Evolutionary conservation across 2,888 invertebrate species (phyloP), one percentile per base, ranked within the genome.

Genomic region (Acleris emargana): DNA sequence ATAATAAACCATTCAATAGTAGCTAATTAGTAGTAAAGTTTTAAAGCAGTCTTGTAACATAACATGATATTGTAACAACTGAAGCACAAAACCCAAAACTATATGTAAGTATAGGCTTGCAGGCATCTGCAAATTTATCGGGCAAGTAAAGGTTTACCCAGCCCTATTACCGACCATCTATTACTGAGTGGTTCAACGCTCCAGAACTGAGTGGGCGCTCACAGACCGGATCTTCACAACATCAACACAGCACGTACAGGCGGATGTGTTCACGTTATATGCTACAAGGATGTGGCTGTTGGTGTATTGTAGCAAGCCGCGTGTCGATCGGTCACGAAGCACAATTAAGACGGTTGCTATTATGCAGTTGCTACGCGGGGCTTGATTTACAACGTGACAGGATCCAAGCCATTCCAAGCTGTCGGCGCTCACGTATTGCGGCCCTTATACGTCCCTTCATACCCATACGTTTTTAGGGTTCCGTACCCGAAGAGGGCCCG

Each of bases 241-340:
- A 60, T 68, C 64, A 62, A 64, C 58, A 61, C 38, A n/a, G 49
- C 22, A 3, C 38, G 47, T 51, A 38, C 55, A 79, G 63, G 64
- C 79, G 81, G 81, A 80, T 82, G 73, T 62, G 54, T 38, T 49
- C 53, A 58, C 52, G 58, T 50, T 55, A 47, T 54, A 58, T 72
- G 68, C 73, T 78, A 86, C 83, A 82, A 84, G 84, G 86, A 88
- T 88, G 78, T 83, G 72, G 78, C 74, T 73, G 67, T 74, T 79
- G 74, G 71, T 76, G 80, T 78, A 72, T 83, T 81, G 78, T 78
- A 78, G 75, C 70, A 72, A 73, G 72, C 64, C 45, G 70, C 83
- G 81, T 81, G 83, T 75, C 68, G 68, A 72, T 77, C 69, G 61
- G 84, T 87, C 86, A 88, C 86, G 87, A 86, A 71, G 76, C 70